phyloP scores from a whole-genome alignment of 2,888 invertebrate species.

The Eugnorisma glareosa region DNA sequence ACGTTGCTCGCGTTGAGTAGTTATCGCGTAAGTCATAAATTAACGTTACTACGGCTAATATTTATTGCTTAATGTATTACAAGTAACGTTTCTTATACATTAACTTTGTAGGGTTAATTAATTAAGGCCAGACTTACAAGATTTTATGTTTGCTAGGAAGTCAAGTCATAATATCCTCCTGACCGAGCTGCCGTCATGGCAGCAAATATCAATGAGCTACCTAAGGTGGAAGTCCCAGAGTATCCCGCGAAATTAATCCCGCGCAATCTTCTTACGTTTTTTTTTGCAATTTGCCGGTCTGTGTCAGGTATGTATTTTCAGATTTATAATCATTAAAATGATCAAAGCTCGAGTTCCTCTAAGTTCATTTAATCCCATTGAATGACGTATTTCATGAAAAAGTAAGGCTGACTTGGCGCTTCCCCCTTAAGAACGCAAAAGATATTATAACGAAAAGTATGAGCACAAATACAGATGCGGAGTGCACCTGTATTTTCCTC shows the following conservation, averaged over 20 bases:
- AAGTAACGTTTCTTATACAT: background rate
- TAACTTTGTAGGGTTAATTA: background rate
- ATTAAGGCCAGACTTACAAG: background rate
- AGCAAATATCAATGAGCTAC: background rate
- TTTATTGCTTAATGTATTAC: background rate
- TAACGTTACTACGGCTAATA: background rate
- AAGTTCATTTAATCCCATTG: too few species aligned
- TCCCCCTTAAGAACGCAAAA: too few species aligned
- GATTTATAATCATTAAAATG: too few species aligned
- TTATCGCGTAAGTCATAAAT: slow-evolving; percentile 24
- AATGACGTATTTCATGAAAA: too few species aligned
- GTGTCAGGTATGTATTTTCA: background rate
- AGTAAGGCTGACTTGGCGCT: too few species aligned
- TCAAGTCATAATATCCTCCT: background rate
- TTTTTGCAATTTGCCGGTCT: background rate
- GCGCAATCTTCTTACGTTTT: too few species aligned
- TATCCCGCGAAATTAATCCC: too few species aligned
- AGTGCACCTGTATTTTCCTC: background rate
- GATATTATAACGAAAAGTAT: too few species aligned
- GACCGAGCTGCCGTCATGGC: background rate
- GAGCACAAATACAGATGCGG: background rate
- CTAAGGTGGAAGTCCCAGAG: too few species aligned
- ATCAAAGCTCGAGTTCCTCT: too few species aligned
- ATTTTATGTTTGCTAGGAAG: background rate
- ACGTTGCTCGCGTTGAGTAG: background rate